These are phyloP conservation scores for Cosmorhoe ocellata DNA, from an alignment of 2,888 invertebrate genomes.

Conservation along the genomic window DNA sequence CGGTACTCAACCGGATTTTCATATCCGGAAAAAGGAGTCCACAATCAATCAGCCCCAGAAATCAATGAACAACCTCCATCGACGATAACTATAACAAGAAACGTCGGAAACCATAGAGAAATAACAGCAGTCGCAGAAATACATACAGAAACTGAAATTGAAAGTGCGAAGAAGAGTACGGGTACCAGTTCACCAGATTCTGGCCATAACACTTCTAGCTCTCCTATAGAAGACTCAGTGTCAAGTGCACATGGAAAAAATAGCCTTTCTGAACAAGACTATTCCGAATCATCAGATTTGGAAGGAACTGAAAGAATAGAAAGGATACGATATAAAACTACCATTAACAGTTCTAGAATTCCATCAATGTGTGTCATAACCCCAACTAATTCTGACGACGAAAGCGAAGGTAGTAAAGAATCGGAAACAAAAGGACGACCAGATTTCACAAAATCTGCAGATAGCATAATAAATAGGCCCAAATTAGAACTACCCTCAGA, in stretches of 20 bases:
- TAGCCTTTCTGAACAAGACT: slow-evolving; percentile 90
- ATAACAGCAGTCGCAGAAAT: slow-evolving; percentile 83
- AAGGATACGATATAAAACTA: slow-evolving; percentile 92
- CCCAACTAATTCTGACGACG: slow-evolving; percentile 93
- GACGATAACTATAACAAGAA: slow-evolving; percentile 69
- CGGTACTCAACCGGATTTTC: slow-evolving; percentile 63
- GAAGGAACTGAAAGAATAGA: slow-evolving; percentile 95
- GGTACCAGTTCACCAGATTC: slow-evolving; percentile 91
- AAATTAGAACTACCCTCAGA: slow-evolving; percentile 68
- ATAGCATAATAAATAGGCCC: slow-evolving; percentile 52
- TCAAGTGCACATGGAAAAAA: slow-evolving; percentile 87
- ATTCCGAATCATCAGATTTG: slow-evolving; percentile 92
- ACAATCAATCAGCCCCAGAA: slow-evolving; percentile 68
- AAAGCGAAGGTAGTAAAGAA: slow-evolving; percentile 81
- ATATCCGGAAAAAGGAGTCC: slow-evolving; percentile 60
- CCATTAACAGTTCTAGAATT: slow-evolving; percentile 92
- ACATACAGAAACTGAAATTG: slow-evolving; percentile 73
- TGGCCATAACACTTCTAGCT: slow-evolving; percentile 91
- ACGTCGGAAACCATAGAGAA: slow-evolving; percentile 73
- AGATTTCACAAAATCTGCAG: slow-evolving; percentile 33
- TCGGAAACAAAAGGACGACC: slow-evolving; percentile 39
- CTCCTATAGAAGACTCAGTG: slow-evolving; percentile 88
- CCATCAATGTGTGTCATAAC: slow-evolving; percentile 97
- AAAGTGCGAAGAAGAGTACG: slow-evolving; percentile 78
- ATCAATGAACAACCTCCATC: slow-evolving; percentile 57